Evolutionary conservation across 2,113 vertebrate genomes (phyloP).

Genomic region (Riparia riparia): DNA sequence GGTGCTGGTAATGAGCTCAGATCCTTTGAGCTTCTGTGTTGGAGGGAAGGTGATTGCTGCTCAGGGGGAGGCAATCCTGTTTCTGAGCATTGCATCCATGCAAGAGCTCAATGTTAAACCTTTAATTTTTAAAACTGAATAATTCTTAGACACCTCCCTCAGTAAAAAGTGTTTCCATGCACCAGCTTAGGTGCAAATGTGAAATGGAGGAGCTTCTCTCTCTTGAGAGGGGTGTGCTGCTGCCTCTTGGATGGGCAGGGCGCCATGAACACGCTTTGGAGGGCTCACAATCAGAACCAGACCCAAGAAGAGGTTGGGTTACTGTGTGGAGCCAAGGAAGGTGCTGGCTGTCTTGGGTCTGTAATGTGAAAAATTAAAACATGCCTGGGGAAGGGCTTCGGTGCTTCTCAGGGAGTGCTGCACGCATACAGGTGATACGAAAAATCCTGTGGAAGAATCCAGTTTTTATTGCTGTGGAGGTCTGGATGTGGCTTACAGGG

Average conservation of each 20-base stretch:
- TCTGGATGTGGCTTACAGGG: background rate
- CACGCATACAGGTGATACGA: background rate
- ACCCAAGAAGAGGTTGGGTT: background rate
- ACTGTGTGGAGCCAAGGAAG: background rate
- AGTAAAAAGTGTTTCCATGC: background rate
- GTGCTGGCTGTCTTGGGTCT: background rate
- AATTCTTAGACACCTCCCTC: background rate
- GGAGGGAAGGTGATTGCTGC: background rate
- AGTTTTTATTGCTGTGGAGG: background rate
- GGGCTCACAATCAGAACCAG: accelerated
- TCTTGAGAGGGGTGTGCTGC: background rate
- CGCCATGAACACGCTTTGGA: accelerated
- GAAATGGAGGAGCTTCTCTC: background rate
- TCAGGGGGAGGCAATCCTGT: background rate
- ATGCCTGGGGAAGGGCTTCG: background rate
- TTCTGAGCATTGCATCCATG: background rate
- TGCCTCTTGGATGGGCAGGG: background rate
- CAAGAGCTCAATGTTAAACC: background rate
- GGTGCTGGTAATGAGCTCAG: background rate
- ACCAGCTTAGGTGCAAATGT: background rate
- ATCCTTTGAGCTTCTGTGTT: background rate
- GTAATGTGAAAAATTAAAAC: background rate
- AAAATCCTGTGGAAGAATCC: background rate
- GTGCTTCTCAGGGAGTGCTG: background rate
- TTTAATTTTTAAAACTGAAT: background rate